These are phyloP conservation scores for Merluccius polli DNA, from an alignment of 2,797 vertebrate genomes.

Conservation along the genomic window DNA sequence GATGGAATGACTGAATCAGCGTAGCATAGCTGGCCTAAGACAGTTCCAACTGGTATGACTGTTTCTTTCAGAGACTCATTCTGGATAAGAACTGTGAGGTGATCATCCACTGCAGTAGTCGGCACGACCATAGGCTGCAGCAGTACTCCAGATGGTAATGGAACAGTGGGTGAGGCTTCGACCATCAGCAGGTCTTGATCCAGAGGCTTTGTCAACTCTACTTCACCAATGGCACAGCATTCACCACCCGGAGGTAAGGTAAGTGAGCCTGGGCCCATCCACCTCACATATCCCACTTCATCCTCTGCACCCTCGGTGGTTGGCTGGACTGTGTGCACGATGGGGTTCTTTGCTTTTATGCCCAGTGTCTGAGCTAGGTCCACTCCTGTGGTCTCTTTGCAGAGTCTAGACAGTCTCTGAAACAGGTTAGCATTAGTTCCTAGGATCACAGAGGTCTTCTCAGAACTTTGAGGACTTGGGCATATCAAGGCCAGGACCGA, in stretches of 20 bases:
- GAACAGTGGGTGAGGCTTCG: conserved; percentile 1
- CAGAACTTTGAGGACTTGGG: conserved; percentile 11
- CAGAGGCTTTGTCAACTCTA: not conserved
- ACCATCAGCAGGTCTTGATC: conserved; percentile 23
- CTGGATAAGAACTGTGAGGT: conserved; percentile 13
- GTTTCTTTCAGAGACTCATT: conserved; percentile 22
- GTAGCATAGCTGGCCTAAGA: conserved; percentile 11
- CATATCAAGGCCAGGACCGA: conserved; percentile 22
- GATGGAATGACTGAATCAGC: conserved; percentile 12
- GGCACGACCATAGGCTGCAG: conserved; percentile 24
- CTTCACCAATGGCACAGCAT: not conserved
- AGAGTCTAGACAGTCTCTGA: conserved; percentile 7
- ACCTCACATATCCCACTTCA: conserved; percentile 17
- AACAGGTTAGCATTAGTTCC: conserved; percentile 24
- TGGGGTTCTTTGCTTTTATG: not conserved
- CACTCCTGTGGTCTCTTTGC: conserved; percentile 13
- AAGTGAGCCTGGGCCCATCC: conserved; percentile 23
- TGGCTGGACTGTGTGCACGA: not conserved
- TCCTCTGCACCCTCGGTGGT: conserved; percentile 12
- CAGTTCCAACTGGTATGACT: conserved; percentile 24
- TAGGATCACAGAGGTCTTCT: conserved; percentile 19
- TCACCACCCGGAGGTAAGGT: conserved; percentile 18
- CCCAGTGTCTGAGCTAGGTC: conserved; percentile 19
- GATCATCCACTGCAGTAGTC: conserved; percentile 13
- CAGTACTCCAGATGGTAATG: conserved; percentile 23